These are phyloP conservation scores for Blennius ocellaris DNA, from an alignment of 2,113 vertebrate genomes.

Conservation along the genomic window DNA sequence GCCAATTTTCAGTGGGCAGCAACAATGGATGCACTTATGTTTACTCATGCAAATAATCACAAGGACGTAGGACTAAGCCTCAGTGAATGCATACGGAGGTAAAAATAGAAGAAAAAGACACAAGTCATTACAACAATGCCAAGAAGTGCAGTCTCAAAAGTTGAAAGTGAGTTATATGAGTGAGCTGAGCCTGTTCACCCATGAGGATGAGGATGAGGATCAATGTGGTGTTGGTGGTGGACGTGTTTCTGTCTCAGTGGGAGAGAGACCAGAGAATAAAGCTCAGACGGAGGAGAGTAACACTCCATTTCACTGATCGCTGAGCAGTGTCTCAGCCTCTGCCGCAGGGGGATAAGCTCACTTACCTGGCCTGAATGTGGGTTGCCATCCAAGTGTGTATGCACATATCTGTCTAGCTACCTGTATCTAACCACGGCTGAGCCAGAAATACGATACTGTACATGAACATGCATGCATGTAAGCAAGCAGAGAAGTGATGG, in stretches of 20 bases:
- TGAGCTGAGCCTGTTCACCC: conserved; percentile 43
- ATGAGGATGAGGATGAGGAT: conserved; percentile 40
- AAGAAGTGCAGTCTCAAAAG: background rate
- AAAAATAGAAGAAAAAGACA: background rate
- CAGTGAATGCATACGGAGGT: background rate
- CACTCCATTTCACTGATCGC: conserved; percentile 79
- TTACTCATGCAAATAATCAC: conserved; percentile 3
- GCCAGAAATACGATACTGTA: conserved; percentile 9
- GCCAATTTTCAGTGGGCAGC: background rate
- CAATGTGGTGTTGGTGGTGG: conserved; percentile 39
- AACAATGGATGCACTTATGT: background rate
- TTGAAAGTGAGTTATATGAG: conserved; percentile 22
- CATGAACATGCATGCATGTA: conserved; percentile 4
- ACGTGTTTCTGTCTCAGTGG: conserved; percentile 52
- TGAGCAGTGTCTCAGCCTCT: conserved; percentile 72
- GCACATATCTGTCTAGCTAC: conserved; percentile 24
- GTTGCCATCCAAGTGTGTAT: conserved; percentile 28
- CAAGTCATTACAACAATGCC: background rate
- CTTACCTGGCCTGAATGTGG: conserved; percentile 65
- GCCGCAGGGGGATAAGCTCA: conserved; percentile 67
- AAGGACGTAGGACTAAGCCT: background rate
- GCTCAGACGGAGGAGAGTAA: conserved; percentile 67
- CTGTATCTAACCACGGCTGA: conserved; percentile 12
- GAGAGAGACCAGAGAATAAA: conserved; percentile 61
- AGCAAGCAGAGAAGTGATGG: conserved; percentile 1